Conservation (phyloP, 2,113 vertebrate species). For the Edolisoma coerulescens region DNA sequence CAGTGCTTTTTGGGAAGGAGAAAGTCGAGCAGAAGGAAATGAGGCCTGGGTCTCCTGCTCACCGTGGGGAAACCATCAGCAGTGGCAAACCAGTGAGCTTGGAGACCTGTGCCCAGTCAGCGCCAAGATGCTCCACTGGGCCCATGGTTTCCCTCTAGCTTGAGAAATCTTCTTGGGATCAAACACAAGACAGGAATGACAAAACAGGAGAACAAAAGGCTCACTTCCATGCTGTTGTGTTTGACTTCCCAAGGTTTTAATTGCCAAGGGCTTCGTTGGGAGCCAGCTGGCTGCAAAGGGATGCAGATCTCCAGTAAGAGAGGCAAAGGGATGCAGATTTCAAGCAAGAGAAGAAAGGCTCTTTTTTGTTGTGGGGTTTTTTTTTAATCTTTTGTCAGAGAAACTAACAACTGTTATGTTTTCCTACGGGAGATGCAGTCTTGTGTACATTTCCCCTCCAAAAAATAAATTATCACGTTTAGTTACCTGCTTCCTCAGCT, state of each 20-base stretch:
- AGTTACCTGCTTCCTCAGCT: neutral
- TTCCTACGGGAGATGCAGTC: too few relatives aligned
- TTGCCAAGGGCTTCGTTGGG: neutral
- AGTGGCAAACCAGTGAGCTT: neutral
- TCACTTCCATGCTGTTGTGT: constrained; percentile 14
- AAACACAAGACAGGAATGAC: constrained; percentile 6
- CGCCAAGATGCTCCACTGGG: neutral
- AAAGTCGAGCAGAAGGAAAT: neutral
- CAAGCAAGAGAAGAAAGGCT: neutral
- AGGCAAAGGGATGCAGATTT: neutral
- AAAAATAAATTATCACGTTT: neutral
- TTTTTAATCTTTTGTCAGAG: neutral
- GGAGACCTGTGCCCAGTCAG: neutral
- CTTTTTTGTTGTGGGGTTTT: neutral
- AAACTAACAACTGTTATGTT: too few relatives aligned
- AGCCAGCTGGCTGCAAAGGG: constrained; percentile 40
- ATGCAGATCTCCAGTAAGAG: neutral
- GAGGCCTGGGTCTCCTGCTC: neutral
- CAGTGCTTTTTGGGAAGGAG: neutral
- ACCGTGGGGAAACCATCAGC: neutral
- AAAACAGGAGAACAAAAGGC: neutral
- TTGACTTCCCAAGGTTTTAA: constrained; percentile 44
- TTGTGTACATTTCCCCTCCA: neutral
- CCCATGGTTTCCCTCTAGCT: neutral
- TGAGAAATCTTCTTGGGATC: neutral